A percentile compares a stretch with the other conserved stretches of the same genome.
These are phyloP conservation scores for Meteorus cinctellus DNA, from an alignment of 2,888 invertebrate species.

Conservation along the genomic window DNA sequence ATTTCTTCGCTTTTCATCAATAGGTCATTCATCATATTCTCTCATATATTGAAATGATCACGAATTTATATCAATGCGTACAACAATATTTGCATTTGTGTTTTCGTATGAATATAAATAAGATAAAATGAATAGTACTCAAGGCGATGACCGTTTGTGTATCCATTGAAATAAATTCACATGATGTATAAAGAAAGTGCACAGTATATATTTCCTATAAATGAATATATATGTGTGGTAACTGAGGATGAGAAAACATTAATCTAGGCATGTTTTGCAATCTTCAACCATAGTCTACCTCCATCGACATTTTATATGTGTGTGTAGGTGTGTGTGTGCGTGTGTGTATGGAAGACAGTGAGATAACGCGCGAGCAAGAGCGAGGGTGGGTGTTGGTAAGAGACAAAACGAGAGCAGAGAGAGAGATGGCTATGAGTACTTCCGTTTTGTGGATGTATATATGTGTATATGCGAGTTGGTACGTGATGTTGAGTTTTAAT, in stretches of 20 bases:
- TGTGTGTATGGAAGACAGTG: not conserved
- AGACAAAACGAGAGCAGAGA: not conserved
- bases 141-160: not conserved
- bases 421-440: slow-evolving; percentile 7
- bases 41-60: too few relatives aligned
- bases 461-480: not conserved
- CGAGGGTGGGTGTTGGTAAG: not conserved
- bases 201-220: too few relatives aligned
- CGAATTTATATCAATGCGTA: too few relatives aligned
- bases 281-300: slow-evolving; percentile 60
- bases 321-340: slow-evolving; percentile 14
- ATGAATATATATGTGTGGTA: slow-evolving; percentile 50
- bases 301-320: slow-evolving; percentile 40
- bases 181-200: not conserved
- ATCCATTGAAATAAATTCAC: not conserved
- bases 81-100: too few relatives aligned
- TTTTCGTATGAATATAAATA: too few relatives aligned
- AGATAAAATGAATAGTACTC: too few relatives aligned
- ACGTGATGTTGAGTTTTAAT: slow-evolving; percentile 60
- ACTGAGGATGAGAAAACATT: slow-evolving; percentile 71
- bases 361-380: not conserved
- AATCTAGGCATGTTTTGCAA: slow-evolving; percentile 73
- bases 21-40: too few relatives aligned
- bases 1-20: too few relatives aligned
- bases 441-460: slow-evolving; percentile 29